These are phyloP conservation scores for Drosophila azteca DNA, from an alignment of 1,140 invertebrate species.

Conservation along the genomic window DNA sequence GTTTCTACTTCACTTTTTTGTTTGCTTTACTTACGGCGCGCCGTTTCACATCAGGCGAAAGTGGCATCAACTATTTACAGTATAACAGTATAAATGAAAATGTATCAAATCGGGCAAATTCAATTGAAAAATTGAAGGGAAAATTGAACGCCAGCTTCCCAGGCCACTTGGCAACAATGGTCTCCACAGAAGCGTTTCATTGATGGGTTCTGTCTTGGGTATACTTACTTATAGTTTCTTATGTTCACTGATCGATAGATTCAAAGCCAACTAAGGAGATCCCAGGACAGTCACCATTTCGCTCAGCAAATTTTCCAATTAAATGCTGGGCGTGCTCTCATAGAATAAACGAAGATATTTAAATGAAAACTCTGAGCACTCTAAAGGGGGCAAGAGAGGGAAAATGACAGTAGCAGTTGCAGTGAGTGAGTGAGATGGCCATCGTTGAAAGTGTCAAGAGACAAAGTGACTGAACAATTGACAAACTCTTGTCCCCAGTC, in stretches of 20 bases:
- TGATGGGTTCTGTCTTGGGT: too few species aligned
- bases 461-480: slow-evolving; percentile 38
- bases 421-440: slow-evolving; percentile 1
- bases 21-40: slow-evolving; percentile 2
- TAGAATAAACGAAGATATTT: slow-evolving; percentile 28
- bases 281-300: not conserved
- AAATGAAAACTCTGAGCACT: slow-evolving; percentile 6
- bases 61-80: too few species aligned
- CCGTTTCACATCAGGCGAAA: too few species aligned
- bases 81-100: too few species aligned
- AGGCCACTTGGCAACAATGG: too few species aligned
- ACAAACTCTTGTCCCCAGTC: slow-evolving; percentile 15
- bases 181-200: too few species aligned
- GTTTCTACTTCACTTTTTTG: slow-evolving; percentile 11
- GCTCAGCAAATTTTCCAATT: slow-evolving; percentile 14
- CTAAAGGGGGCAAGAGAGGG: not conserved
- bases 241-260: too few species aligned
- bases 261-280: too few species aligned
- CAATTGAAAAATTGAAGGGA: too few species aligned
- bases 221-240: too few species aligned
- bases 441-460: slow-evolving; percentile 25
- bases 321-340: slow-evolving; percentile 36
- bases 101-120: too few species aligned
- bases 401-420: not conserved
- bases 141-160: too few species aligned